Conservation (phyloP, 2,113 vertebrate species). For the Cichladusa arquata region DNA sequence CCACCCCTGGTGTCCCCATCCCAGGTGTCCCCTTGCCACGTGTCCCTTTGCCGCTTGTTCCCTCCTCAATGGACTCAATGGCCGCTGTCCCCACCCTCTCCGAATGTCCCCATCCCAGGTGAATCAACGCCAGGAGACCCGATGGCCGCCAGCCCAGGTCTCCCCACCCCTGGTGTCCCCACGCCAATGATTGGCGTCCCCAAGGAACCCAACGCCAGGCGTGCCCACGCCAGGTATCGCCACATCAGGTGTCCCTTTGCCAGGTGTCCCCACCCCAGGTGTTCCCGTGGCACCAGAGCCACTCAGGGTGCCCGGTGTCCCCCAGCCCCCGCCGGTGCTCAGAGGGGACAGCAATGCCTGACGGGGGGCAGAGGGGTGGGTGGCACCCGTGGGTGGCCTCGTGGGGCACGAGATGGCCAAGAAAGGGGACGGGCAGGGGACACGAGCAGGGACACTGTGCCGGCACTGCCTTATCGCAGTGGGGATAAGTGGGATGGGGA, state of each 20-base stretch:
- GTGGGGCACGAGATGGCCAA: not conserved
- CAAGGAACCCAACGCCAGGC: accelerated
- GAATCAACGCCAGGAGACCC: not conserved
- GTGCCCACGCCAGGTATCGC: not conserved
- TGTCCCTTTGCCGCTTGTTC: not conserved
- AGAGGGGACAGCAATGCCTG: not conserved
- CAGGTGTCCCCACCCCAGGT: not conserved
- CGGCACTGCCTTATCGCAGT: accelerated
- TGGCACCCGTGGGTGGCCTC: not conserved
- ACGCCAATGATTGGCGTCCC: not conserved
- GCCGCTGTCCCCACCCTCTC: not conserved
- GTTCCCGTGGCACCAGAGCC: not conserved
- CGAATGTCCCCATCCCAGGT: not conserved
- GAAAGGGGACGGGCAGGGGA: not conserved
- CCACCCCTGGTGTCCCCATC: too few relatives aligned
- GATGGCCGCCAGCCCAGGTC: not conserved
- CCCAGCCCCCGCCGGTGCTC: not conserved
- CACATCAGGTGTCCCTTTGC: not conserved
- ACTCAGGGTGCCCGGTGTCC: too few relatives aligned
- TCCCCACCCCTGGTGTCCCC: not conserved
- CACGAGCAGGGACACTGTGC: accelerated
- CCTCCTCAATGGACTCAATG: not conserved
- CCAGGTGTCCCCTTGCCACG: not conserved
- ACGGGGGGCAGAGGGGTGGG: too few relatives aligned
- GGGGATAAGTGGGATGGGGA: not conserved